These are phyloP conservation scores for Hylaeus volcanicus DNA, from an alignment of 1,140 invertebrate species.

Conservation along the genomic window DNA sequence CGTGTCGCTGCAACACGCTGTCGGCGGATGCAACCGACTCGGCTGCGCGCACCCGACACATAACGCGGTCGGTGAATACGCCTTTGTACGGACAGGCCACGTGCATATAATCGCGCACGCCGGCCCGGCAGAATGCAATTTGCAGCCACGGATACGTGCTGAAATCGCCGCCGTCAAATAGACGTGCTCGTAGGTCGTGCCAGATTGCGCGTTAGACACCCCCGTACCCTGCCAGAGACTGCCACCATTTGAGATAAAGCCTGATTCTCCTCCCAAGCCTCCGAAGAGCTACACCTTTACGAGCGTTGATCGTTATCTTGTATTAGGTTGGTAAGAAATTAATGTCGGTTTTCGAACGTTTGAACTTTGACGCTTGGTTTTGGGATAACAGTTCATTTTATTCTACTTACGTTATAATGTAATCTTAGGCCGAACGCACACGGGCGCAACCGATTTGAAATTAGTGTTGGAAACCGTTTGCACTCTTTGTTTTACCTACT, in stretches of 20 bases:
- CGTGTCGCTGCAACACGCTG: conserved; percentile 25
- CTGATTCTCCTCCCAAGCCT: neutral
- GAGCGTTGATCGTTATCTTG: too few relatives aligned
- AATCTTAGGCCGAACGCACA: too few relatives aligned
- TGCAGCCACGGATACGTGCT: conserved; percentile 49
- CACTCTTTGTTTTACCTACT: too few relatives aligned
- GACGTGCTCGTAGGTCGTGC: conserved; percentile 22
- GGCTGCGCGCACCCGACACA: conserved; percentile 14
- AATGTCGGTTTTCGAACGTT: too few relatives aligned
- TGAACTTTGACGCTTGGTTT: too few relatives aligned
- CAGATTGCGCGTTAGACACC: conserved; percentile 25
- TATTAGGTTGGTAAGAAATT: too few relatives aligned
- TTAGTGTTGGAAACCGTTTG: too few relatives aligned
- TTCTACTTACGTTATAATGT: too few relatives aligned
- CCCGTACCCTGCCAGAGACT: neutral
- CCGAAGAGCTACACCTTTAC: too few relatives aligned
- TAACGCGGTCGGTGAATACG: conserved; percentile 54
- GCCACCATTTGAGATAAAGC: neutral
- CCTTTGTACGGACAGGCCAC: conserved; percentile 43
- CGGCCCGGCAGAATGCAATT: conserved; percentile 54
- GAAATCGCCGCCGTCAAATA: conserved; percentile 53
- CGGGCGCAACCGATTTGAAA: too few relatives aligned
- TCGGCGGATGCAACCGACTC: conserved; percentile 34
- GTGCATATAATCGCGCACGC: conserved; percentile 52
- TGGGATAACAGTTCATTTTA: too few relatives aligned